Conservation (phyloP, 1,140 invertebrate genomes). For the Caerostris extrusa region DNA sequence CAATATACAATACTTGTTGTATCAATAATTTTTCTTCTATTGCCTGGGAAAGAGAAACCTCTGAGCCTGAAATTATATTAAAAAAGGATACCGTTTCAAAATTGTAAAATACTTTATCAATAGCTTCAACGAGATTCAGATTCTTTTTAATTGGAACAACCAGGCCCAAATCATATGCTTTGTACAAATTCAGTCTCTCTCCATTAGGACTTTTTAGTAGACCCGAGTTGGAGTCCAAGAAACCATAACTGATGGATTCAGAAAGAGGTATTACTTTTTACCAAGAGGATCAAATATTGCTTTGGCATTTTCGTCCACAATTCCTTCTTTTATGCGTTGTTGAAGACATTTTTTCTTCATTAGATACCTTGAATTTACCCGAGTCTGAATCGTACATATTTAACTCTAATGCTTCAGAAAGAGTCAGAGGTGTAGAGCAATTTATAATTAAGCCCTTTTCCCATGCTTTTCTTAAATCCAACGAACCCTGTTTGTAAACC, state of each 20-base stretch:
- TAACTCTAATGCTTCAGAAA: slow-evolving; percentile 90
- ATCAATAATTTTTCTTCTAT: slow-evolving; percentile 90
- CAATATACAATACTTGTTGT: slow-evolving; percentile 88
- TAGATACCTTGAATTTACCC: slow-evolving; percentile 90
- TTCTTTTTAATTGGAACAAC: slow-evolving; percentile 90
- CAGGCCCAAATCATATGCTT: slow-evolving; percentile 90
- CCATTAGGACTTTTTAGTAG: slow-evolving; percentile 86
- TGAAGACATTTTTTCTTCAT: slow-evolving; percentile 64
- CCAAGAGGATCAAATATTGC: slow-evolving; percentile 22
- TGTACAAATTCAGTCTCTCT: slow-evolving; percentile 88
- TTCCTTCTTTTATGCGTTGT: slow-evolving; percentile 25
- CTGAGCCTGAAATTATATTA: slow-evolving; percentile 88
- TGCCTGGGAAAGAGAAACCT: slow-evolving; percentile 88
- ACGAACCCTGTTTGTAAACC: slow-evolving; percentile 81
- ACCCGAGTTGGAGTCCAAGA: slow-evolving; percentile 90
- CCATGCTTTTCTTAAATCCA: slow-evolving; percentile 88
- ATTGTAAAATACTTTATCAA: slow-evolving; percentile 93
- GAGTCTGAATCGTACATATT: slow-evolving; percentile 89
- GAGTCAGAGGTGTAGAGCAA: slow-evolving; percentile 83
- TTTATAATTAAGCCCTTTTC: slow-evolving; percentile 88
- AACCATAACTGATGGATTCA: slow-evolving; percentile 91
- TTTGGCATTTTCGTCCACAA: slow-evolving; percentile 30
- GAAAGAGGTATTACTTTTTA: slow-evolving; percentile 87
- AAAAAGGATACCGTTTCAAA: slow-evolving; percentile 87
- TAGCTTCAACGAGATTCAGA: slow-evolving; percentile 91